Percentiles rank a stretch among this genome's conserved stretches.
Evolutionary conservation across 2,888 invertebrate genomes (phyloP).

Genomic region (Cerastis rubricosa): DNA sequence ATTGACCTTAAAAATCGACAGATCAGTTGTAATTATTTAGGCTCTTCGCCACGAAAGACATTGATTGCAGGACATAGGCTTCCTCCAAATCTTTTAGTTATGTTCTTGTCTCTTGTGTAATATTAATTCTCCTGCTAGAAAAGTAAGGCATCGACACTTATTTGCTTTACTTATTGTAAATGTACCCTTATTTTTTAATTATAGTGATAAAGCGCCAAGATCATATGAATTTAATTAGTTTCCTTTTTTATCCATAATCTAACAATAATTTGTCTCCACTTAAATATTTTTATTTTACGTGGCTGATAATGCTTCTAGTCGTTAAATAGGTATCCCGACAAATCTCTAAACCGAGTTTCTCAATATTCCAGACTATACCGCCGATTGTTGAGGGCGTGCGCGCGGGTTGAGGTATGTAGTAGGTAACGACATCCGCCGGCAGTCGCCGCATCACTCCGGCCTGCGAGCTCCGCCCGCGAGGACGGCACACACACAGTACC

Average conservation of each 20-base stretch:
- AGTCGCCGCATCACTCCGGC: constrained; percentile 33
- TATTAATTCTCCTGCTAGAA: neutral
- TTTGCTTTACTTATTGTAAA: no score
- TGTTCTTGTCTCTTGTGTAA: neutral
- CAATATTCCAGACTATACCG: constrained; percentile 73
- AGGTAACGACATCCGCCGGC: constrained; percentile 55
- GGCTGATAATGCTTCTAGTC: neutral
- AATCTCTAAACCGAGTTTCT: neutral
- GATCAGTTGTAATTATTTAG: neutral
- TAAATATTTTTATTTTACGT: neutral
- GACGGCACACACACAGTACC: constrained; percentile 43
- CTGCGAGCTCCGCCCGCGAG: constrained; percentile 29
- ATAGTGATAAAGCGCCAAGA: neutral
- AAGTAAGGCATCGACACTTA: no score
- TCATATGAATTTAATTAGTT: neutral
- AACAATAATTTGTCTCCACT: neutral
- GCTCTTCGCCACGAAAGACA: neutral
- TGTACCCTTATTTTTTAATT: no score
- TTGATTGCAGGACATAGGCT: neutral
- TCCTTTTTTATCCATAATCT: neutral
- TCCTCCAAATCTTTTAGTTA: neutral
- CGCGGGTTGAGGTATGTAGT: constrained; percentile 75
- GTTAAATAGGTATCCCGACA: neutral
- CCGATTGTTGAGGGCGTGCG: constrained; percentile 73
- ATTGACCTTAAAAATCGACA: neutral